Base-by-base conservation (phyloP, 2,113 vertebrate genomes). In the Cervus canadensis region DNA sequence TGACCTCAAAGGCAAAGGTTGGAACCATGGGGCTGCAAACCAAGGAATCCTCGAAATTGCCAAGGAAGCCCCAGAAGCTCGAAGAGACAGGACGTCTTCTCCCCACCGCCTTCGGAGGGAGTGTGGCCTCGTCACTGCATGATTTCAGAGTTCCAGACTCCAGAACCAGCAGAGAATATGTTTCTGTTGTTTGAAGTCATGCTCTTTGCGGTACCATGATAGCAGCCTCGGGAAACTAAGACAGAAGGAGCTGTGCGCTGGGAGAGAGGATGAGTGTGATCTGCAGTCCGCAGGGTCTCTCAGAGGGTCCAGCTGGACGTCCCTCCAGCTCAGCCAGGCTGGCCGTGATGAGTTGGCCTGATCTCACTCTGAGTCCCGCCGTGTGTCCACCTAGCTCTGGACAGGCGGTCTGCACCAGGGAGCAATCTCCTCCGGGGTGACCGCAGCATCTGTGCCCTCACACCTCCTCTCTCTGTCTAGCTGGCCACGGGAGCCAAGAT, bases 131-230 rank as follows among this genome's bases (percentile, higher is more conserved):
- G 48, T 28, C 74, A 15, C 25, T 8, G 23, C 4, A 1, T 40
- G 33, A 25, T 26, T 52, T 9, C 60, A 59, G 91, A 48, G 40
- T 3, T 40, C 9, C 2, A 2, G 17, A 8, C 1, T 57, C 57
- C 50, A 15, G 50, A 7, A 52, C 50, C 11, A 1, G 5, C 54
- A 93, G 17, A 16, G 23, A 40, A 52, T 7, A 2, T 1, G 25
- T 14, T 45, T 5, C 26, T 25, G 4, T 43, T 0, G 9, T 26
- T 23, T 90, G 25, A 40, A 54, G 17, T 16, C 56, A 7, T 2
- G 7, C 6, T 0, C 5, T 19, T 17, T 3, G 15, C 26, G 13
- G 48, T 23, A 0, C 25, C 1, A 45, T 36, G 4, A 30, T 5
- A 17, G 10, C 52, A 23, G 14, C 15, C 57, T 67, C 3, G 12